Evolutionary conservation across 2,113 vertebrate genomes (phyloP), one percentile per base, ranked within the genome.

Genomic region (Poeciliopsis occidentalis): DNA sequence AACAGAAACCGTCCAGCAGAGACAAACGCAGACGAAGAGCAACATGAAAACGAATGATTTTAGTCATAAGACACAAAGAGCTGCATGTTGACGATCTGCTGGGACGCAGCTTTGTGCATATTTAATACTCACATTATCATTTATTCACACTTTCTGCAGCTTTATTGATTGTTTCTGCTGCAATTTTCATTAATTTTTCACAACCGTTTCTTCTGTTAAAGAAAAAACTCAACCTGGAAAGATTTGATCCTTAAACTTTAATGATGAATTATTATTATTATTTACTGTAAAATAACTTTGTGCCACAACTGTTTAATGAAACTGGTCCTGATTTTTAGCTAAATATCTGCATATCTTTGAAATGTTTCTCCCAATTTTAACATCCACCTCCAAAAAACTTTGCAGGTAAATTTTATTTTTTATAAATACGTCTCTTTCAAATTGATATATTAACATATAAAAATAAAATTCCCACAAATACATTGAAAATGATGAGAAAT

Each of bases 1-100:
- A 70, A 85, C 82, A 81, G 84, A 84, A 82, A 76, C 54, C 44
- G 75, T 83, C 69, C 70, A 79, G 73, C 71, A 81, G 54, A 31
- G 60, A 74, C 29, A 62, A 64, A 81, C 51, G 51, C 6, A 70
- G 64, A 17, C 27, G 13, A 27, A 75, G 29, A 66, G 57, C 27
- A 60, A 64, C 62, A 64, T 57, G 51, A 57, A n/a, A 57, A 57
- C 3, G 51, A 57, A 64, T 24, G 22, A 64, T 64, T 64, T 32
- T 11, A 32, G 62, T 54, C 51, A 57, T 8, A 22, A 57, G 51
- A 57, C 10, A n/a, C 51, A 57, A 64, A 64, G 31, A 64, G 29
- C 19, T 24, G 30, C 34, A 64, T 64, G 32, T 32, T 11, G 17
- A 64, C 15, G 34, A 64, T 64, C 62, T 32, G 30, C 17, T 64